Evolutionary conservation across 1,140 invertebrate genomes (phyloP).

Genomic region (Dendroctonus ponderosae): DNA sequence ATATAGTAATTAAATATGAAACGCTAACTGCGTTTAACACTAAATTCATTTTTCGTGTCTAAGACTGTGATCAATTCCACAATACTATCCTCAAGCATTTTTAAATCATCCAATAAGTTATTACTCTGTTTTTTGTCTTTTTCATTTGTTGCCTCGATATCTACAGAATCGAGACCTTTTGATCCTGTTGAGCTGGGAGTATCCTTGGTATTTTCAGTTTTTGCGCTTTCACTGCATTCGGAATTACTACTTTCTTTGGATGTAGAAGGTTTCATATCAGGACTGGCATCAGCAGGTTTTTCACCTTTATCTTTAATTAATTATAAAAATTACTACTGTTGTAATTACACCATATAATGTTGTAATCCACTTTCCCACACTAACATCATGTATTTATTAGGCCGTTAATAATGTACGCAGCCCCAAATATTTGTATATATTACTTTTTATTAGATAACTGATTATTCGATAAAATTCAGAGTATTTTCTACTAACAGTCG

Average conservation of each 20-base stretch:
- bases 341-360: no score
- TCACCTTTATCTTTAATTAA: no score
- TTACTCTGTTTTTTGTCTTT: constrained; percentile 22
- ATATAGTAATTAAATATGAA: no score
- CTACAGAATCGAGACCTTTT: constrained; percentile 36
- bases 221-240: not conserved
- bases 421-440: no score
- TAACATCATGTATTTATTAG: no score
- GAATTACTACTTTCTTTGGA: constrained; percentile 1
- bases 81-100: constrained; percentile 43
- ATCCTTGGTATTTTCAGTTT: constrained; percentile 24
- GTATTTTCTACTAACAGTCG: no score
- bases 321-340: no score
- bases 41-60: constrained; percentile 37
- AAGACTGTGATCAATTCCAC: constrained; percentile 46
- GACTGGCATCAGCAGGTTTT: constrained; percentile 18
- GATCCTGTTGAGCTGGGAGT: constrained; percentile 31
- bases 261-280: constrained; percentile 20
- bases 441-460: no score
- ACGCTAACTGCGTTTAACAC: constrained; percentile 4
- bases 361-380: no score
- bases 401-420: no score
- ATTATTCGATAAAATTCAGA: no score
- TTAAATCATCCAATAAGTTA: constrained; percentile 39
- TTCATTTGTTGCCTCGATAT: constrained; percentile 36